Conservation (phyloP, 1,140 invertebrate genomes). For the Neelides sp. region DNA sequence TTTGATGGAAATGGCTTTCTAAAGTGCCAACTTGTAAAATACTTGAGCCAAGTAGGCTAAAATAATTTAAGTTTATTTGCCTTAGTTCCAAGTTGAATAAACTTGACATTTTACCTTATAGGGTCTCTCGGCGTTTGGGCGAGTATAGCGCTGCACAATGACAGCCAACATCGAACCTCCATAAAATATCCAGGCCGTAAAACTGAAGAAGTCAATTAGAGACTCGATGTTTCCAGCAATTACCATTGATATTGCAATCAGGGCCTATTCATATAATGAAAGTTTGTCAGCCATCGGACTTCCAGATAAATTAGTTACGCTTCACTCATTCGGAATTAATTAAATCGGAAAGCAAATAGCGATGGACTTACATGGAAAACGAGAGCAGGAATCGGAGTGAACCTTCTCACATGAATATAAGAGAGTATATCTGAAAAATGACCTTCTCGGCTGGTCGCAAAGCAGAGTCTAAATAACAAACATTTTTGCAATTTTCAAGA, state of each 20-base stretch:
- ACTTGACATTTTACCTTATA: slow-evolving; percentile 30
- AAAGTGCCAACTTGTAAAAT: too few species aligned
- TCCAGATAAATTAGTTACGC: background rate
- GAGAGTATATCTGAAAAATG: slow-evolving; percentile 85
- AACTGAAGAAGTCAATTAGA: slow-evolving; percentile 44
- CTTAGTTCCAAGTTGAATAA: too few species aligned
- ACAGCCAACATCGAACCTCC: slow-evolving; percentile 39
- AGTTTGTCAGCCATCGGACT: background rate
- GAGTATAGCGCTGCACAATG: slow-evolving; percentile 37
- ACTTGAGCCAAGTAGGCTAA: too few species aligned
- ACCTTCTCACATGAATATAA: slow-evolving; percentile 77
- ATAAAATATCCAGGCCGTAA: slow-evolving; percentile 44
- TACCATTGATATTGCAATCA: slow-evolving; percentile 38
- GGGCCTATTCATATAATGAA: slow-evolving; percentile 34
- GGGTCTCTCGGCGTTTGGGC: slow-evolving; percentile 34
- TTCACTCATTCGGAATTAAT: too few species aligned
- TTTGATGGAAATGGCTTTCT: too few species aligned
- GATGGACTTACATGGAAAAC: slow-evolving; percentile 81
- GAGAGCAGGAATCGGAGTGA: slow-evolving; percentile 90
- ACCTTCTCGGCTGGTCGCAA: slow-evolving; percentile 85
- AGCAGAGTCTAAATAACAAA: slow-evolving; percentile 58
- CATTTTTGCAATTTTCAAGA: too few species aligned
- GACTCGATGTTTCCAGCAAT: slow-evolving; percentile 39
- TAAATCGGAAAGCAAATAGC: too few species aligned
- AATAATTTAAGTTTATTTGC: too few species aligned